Evolutionary conservation across 1,140 invertebrate genomes (phyloP), one percentile per base, ranked within the genome.

Genomic region (Cardiocondyla obscurior): DNA sequence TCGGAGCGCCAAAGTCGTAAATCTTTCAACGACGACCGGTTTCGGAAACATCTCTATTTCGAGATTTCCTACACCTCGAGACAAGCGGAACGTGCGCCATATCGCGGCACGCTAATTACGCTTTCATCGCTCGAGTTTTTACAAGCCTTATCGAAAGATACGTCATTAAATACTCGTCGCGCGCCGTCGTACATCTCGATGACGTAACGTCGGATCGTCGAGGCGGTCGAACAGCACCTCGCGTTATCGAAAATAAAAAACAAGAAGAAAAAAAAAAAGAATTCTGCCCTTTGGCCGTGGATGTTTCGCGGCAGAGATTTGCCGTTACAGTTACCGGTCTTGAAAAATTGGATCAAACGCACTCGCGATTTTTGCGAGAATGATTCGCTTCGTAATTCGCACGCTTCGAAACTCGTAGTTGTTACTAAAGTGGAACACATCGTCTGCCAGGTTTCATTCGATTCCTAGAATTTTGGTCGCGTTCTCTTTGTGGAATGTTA

Each of bases 11-110:
- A 19, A 39, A 51, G 60, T 64, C 62, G 46, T 67, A 79, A 53
- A 67, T 67, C 67, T 39, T 53, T 53, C 1, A 67, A 79, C 22
- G 46, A 79, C 74, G 33, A 79, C 74, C 74, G 22, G n/a, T 67
- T 79, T 53, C 30, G 60, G 19, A 60, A 49, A 67, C 58, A 12
- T 79, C 33, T 79, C 58, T 22, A 36, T 49, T n/a, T 16, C 4
- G 6, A 30, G 33, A 22, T 79, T 67, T 67, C 33, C 28, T 51
- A 67, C 10, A 64, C 7, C 42, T 39, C 14, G 33, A 36, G 16
- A 19, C 44, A 16, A 28, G 36, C 16, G 0, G 57, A 58, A 42
- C 12, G 22, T 19, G 19, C 8, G 12, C 4, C 19, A 22, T 46
- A 16, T 49, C 33, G 22, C 30, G 33, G 42, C 33, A 12, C 7